Percentiles rank a stretch among this genome's conserved stretches.
Evolutionary conservation across 2,888 invertebrate genomes (phyloP).

Genomic region (Blera fallax): DNA sequence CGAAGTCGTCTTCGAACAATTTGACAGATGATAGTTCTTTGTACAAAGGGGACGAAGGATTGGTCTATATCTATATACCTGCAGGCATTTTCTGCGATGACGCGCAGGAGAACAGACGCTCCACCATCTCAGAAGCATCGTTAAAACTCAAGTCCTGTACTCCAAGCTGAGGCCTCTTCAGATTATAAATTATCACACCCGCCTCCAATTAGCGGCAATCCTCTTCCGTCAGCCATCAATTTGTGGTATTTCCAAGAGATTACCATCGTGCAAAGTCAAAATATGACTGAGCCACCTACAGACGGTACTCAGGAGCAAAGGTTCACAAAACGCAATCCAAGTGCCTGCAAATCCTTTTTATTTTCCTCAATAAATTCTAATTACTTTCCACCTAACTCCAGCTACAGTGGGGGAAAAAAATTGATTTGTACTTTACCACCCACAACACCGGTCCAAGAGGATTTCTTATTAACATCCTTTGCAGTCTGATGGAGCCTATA

Average conservation of each 20-base stretch:
- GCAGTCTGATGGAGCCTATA: not conserved
- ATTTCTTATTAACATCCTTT: not conserved
- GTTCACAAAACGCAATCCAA: not conserved
- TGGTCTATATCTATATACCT: too few relatives aligned
- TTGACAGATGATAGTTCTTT: too few relatives aligned
- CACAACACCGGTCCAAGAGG: not conserved
- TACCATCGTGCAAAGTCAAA: not conserved
- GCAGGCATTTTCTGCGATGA: too few relatives aligned
- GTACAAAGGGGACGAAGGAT: too few relatives aligned
- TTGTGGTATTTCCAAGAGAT: not conserved
- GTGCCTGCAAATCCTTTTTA: not conserved
- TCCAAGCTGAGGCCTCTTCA: not conserved
- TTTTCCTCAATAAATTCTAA: conserved; percentile 7
- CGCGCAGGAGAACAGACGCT: too few relatives aligned
- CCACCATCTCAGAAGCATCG: too few relatives aligned
- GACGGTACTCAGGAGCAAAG: not conserved
- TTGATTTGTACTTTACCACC: not conserved
- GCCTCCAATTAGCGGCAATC: not conserved
- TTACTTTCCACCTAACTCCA: not conserved
- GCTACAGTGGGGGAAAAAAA: not conserved
- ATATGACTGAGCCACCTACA: not conserved
- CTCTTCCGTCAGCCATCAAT: not conserved
- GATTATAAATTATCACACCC: not conserved
- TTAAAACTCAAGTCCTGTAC: too few relatives aligned
- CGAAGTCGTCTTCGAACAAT: too few relatives aligned